phyloP scores from a whole-genome alignment of 2,797 vertebrate genomes.

The Melanogrammus aeglefinus region DNA sequence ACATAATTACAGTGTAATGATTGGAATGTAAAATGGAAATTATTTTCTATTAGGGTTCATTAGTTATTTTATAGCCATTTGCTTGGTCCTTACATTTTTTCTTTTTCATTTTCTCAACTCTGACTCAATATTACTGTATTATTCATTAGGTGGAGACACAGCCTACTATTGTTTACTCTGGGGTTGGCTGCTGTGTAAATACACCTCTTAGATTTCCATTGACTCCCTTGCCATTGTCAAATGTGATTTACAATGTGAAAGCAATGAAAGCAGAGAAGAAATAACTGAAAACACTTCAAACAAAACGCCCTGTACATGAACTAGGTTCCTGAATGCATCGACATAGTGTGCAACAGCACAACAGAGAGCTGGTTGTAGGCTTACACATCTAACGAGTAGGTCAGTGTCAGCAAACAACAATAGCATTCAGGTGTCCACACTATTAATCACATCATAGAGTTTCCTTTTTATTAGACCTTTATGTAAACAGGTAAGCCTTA shows the following conservation, averaged over 20 bases:
- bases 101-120: not conserved
- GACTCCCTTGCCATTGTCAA: not conserved
- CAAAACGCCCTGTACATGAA: not conserved
- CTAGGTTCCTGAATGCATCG: not conserved
- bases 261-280: not conserved
- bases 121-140: too few species aligned
- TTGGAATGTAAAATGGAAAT: not conserved
- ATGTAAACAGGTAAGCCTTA: not conserved
- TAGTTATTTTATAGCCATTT: not conserved
- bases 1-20: not conserved
- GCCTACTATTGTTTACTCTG: not conserved
- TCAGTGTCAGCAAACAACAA: not conserved
- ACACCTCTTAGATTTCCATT: not conserved
- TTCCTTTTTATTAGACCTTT: not conserved
- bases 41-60: not conserved
- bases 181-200: not conserved
- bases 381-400: not conserved
- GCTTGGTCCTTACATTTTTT: not conserved
- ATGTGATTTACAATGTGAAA: not conserved
- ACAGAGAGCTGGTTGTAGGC: not conserved
- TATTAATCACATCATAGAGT: not conserved
- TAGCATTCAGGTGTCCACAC: too few species aligned
- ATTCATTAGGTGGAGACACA: too few species aligned
- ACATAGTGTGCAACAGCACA: not conserved
- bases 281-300: not conserved